Evolutionary conservation across 1,140 invertebrate species (phyloP).

Genomic region (Drosophila sp.): DNA sequence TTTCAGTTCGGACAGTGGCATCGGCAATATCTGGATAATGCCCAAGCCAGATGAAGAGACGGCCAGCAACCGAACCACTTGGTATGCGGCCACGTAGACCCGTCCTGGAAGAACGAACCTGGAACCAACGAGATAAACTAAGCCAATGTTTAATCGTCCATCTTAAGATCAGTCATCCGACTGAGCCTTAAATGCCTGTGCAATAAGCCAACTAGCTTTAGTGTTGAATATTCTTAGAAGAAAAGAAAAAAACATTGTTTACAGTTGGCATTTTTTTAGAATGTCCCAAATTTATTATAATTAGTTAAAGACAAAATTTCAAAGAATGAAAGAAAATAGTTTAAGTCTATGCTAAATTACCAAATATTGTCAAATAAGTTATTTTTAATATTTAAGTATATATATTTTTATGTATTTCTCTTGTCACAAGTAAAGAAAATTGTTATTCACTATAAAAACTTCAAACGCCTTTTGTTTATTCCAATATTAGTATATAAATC

Average conservation of each 20-base stretch:
- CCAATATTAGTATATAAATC: background rate
- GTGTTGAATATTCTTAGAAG: background rate
- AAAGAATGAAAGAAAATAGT: slow-evolving; percentile 1
- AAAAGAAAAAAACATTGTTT: slow-evolving; percentile 2
- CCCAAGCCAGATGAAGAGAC: slow-evolving; percentile 73
- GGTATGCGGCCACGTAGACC: slow-evolving; percentile 67
- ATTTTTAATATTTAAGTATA: slow-evolving; percentile 35
- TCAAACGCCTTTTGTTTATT: too few species aligned
- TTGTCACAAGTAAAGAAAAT: slow-evolving; percentile 43
- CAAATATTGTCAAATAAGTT: slow-evolving; percentile 68
- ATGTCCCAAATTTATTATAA: slow-evolving; percentile 18
- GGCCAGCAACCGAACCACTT: slow-evolving; percentile 68
- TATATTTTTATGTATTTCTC: slow-evolving; percentile 39
- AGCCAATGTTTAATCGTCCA: background rate
- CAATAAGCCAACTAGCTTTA: slow-evolving; percentile 15
- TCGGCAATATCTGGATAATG: slow-evolving; percentile 79
- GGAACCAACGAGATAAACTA: background rate
- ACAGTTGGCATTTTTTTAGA: slow-evolving; percentile 3
- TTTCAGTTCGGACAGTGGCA: slow-evolving; percentile 81
- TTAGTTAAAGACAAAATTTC: background rate
- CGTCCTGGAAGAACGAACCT: background rate
- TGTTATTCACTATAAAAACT: slow-evolving; percentile 16
- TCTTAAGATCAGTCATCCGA: background rate
- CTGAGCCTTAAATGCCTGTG: slow-evolving; percentile 19
- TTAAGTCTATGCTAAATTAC: slow-evolving; percentile 61